Conservation (phyloP, 2,797 vertebrate species). For the Propithecus perrieri region DNA sequence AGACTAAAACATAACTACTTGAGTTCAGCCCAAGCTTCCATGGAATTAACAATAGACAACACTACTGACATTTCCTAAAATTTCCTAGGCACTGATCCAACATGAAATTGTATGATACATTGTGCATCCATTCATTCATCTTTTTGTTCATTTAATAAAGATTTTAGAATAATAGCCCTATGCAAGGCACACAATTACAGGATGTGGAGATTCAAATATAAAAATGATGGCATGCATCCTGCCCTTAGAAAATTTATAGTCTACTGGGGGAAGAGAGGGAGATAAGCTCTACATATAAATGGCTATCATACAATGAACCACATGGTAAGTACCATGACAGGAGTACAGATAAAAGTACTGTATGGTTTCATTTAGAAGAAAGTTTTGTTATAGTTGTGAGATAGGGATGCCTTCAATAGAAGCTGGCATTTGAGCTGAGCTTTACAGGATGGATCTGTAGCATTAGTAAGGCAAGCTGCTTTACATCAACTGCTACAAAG, state of each 20-base stretch:
- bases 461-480: rapidly evolving
- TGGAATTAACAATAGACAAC: not conserved
- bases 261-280: too few species aligned
- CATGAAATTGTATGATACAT: not conserved
- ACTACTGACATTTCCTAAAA: not conserved
- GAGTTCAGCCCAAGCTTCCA: not conserved
- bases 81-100: not conserved
- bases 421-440: not conserved
- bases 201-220: not conserved
- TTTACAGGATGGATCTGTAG: not conserved
- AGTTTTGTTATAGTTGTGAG: not conserved
- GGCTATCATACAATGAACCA: not conserved
- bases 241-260: not conserved
- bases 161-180: not conserved
- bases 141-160: not conserved
- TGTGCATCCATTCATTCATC: not conserved
- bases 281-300: not conserved
- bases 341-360: not conserved
- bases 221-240: not conserved
- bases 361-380: not conserved
- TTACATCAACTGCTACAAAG: not conserved
- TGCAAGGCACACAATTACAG: not conserved
- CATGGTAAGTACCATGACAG: too few species aligned
- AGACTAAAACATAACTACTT: not conserved
- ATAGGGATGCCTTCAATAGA: not conserved